Base-by-base conservation (phyloP, 2,888 invertebrate species). In the Hermaeophaga mercurialis region DNA sequence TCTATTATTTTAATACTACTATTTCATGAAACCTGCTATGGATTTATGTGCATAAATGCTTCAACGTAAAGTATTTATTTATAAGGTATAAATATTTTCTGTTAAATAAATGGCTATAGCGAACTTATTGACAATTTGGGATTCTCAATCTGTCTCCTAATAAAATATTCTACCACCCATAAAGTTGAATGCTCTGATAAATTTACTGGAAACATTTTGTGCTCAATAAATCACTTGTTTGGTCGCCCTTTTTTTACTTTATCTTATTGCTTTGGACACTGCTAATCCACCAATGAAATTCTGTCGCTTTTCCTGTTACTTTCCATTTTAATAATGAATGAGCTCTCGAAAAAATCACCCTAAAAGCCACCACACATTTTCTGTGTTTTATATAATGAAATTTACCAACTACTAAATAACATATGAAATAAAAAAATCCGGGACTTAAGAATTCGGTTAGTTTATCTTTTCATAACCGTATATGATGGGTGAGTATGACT, bases 241-340 rank as follows among this genome's bases (percentile, higher is more conserved):
- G 57, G 43, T 41, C 57, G 39, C 57, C 57, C 57, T 53, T 57
- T 57, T 46, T 57, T 57, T 57, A 57, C 57, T 57, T 55, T 48
- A 48, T 55, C 44, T 57, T 53, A 57, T 57, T 57, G 47, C 53
- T 48, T 57, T 44, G 57, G 57, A 52, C 53, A 57, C 57, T 57
- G 48, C 57, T 57, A 57, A 57, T 57, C 57, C 57, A 41, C 44
- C 47, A 53, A 43, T 48, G 53, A 57, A 57, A 57, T 53, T 57
- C 57, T 57, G 44, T 53, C 52, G 52, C 57, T 52, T 19, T 38
- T 57, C 43, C 50, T 46, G 36, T 47, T 53, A 34, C 57, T 26
- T 38, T 57, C 48, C 53, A 57, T 53, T 57, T 57, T 57, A 43
- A 53, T 48, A 57, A 52, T 47, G 57, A 44, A 50, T 48, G 39